Conservation (phyloP, 2,888 invertebrate genomes). For the Electrophaes corylata region DNA sequence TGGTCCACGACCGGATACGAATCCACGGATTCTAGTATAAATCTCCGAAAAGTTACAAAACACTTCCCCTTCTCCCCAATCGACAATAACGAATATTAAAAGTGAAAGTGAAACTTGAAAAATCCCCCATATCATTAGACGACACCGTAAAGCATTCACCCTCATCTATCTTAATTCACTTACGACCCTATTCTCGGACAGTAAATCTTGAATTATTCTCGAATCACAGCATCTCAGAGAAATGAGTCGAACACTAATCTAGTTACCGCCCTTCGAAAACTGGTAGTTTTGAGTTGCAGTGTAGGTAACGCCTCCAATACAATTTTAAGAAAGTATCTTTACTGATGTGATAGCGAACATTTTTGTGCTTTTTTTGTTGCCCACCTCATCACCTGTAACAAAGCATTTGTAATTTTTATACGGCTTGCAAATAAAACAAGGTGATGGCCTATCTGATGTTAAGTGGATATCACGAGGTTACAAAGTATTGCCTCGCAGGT, state of each 20-base stretch:
- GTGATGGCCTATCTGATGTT: too few species aligned
- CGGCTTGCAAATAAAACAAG: too few species aligned
- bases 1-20: too few species aligned
- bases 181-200: slow-evolving; percentile 57
- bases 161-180: slow-evolving; percentile 73
- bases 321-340: too few species aligned
- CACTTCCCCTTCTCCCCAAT: neutral
- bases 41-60: neutral
- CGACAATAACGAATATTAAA: slow-evolving; percentile 18
- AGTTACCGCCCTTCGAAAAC: slow-evolving; percentile 52
- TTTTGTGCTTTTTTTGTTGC: too few species aligned
- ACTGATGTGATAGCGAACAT: too few species aligned
- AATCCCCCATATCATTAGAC: slow-evolving; percentile 34
- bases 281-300: slow-evolving; percentile 62
- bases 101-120: slow-evolving; percentile 17
- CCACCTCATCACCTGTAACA: too few species aligned
- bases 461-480: too few species aligned
- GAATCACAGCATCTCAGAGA: slow-evolving; percentile 64
- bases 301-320: slow-evolving; percentile 27
- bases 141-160: slow-evolving; percentile 42
- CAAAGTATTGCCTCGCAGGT: too few species aligned
- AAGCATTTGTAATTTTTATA: too few species aligned
- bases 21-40: too few species aligned
- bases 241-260: slow-evolving; percentile 74
- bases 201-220: slow-evolving; percentile 66